Conservation (phyloP, 2,113 vertebrate species). For the Gallinago undulata region DNA sequence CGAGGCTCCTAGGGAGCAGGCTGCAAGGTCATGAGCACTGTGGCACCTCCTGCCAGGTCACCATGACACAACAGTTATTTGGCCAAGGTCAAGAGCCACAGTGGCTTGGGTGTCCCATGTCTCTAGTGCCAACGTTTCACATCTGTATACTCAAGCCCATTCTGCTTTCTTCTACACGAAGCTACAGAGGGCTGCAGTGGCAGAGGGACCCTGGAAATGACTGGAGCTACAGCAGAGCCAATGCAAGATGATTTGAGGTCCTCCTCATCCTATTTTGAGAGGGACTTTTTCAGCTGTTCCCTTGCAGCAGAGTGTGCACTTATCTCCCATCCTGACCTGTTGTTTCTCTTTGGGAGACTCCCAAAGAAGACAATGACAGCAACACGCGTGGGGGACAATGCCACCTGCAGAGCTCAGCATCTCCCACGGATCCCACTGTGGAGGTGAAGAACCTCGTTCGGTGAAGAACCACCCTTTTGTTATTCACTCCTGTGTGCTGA, state of each 20-base stretch:
- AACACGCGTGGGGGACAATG: rapidly evolving
- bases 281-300: background rate
- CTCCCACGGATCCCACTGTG: rapidly evolving
- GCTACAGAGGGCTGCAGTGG: background rate
- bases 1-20: background rate
- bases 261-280: background rate
- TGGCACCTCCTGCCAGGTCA: background rate
- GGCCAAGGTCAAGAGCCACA: background rate
- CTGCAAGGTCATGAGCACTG: background rate
- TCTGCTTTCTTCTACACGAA: background rate
- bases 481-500: rapidly evolving
- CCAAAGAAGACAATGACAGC: background rate
- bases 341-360: background rate
- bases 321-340: background rate
- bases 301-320: background rate
- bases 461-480: rapidly evolving
- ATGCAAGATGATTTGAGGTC: background rate
- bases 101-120: background rate
- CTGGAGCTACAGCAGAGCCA: background rate
- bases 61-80: rapidly evolving
- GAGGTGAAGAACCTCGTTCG: background rate
- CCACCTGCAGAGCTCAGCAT: background rate
- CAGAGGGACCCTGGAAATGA: background rate
- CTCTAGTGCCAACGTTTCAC: background rate
- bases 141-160: background rate